Evolutionary conservation across 1,140 invertebrate genomes (phyloP), one percentile per base, ranked within the genome.

Genomic region (Lineus longissimus): DNA sequence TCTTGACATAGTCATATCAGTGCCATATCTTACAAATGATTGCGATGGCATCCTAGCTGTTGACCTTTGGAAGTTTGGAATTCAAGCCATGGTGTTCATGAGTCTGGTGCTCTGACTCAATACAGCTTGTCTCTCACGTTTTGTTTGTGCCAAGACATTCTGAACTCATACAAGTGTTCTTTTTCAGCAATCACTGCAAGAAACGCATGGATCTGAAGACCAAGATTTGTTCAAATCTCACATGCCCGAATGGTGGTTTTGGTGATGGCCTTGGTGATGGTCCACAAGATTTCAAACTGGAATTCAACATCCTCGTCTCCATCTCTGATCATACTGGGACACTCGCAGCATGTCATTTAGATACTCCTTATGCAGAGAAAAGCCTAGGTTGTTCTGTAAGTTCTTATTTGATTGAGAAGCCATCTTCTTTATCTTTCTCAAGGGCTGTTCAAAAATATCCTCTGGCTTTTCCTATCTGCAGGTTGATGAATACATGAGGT

Each of bases 251-350:
- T 22, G 36, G n/a, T 47, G 43, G 43, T 2, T 30, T 41, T 2
- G 31, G 25, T 41, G 51, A 9, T 9, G 15, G 56, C 40, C n/a
- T 15, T 11, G 27, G 11, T 11, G 31, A 59, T 9, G 6, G 47
- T 51, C 47, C 47, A 43, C 11, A 31, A 7, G 47, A 25, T 29
- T 31, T 27, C 17, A 33, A 19, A 19, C 47, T 66, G 0, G 70
- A 76, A 30, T 76, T 65, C 54, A 66, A 66, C 36, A 58, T 74
- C 25, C 41, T 65, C 4, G 61, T 73, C 11, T 56, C 63, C 15
- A 55, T 73, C n/a, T 71, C 71, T 47, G 74, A 76, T 54, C 65
- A 72, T 47, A 71, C 73, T 15, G 74, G 73, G 0, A 71, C 74
- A 22, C 40, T 76, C 17, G 54, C 68, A 13, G 63, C 56, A 27